Evolutionary conservation across 2,113 vertebrate species (phyloP).

Genomic region (Cepphus grylle): DNA sequence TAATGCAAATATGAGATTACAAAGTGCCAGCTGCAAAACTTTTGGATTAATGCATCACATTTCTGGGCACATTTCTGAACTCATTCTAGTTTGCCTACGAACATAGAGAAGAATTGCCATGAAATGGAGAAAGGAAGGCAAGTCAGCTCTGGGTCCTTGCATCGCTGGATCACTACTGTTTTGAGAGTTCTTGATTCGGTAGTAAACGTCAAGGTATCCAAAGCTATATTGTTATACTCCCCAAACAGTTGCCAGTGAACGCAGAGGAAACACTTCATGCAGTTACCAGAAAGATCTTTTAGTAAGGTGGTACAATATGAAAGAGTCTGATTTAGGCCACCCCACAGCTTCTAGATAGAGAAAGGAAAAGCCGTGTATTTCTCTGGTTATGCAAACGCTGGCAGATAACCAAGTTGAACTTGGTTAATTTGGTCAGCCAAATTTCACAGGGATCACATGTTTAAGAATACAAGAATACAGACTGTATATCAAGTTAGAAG

Average conservation of each 20-base stretch:
- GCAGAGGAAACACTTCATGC: neutral
- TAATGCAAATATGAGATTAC: neutral
- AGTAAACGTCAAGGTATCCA: neutral
- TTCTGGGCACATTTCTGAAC: neutral
- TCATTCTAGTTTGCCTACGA: neutral
- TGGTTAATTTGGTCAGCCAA: neutral
- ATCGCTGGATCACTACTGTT: neutral
- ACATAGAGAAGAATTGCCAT: neutral
- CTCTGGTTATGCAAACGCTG: neutral
- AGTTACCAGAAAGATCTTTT: neutral
- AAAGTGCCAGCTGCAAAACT: neutral
- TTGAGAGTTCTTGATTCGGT: rapidly evolving
- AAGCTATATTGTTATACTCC: neutral
- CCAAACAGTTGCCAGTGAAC: neutral
- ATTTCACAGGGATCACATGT: neutral
- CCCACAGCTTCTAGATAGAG: neutral
- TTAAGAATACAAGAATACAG: neutral
- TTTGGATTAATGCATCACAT: neutral
- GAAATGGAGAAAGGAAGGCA: neutral
- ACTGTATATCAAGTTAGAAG: neutral
- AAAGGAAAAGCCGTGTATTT: neutral
- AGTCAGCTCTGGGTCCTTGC: neutral
- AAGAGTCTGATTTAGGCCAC: neutral
- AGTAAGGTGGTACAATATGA: neutral
- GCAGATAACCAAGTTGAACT: neutral